Evolutionary conservation across 1,140 invertebrate species (phyloP), one percentile per base, ranked within the genome.

Genomic region (Neodiprion fabricii): DNA sequence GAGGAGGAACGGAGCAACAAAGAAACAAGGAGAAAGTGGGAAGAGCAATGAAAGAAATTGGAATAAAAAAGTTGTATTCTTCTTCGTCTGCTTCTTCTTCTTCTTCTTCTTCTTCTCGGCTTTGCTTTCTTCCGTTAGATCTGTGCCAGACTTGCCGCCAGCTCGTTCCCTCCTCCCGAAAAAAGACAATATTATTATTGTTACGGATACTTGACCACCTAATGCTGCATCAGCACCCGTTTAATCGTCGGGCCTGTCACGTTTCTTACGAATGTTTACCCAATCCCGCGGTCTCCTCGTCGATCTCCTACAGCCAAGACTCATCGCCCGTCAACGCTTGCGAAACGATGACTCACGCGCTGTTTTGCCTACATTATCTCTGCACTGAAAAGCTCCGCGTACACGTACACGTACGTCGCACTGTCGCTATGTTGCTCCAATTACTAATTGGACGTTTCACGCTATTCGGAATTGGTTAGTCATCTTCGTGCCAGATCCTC

Each of bases 401-500:
- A 17, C 9, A 61, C 4, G 11, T 61, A 40, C 28, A 70, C 72
- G 61, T 65, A 14, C 71, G 74, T 70, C 48, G 21, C 48, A 74
- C 73, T 74, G 78, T 70, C 48, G 21, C 48, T 73, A 72, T 74
- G 78, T 71, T 82, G 83, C 78, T 81, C 82, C 77, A 84, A 74
- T 82, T 83, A 79, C 75, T 80, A 78, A 82, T 83, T 78, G 79
- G 71, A 78, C 65, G 77, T 80, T 81, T 82, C 80, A 61, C 61
- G 77, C 79, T 76, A 79, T 83, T 81, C 67, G 77, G 77, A 77
- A 79, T 83, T 81, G 82, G 79, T 84, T 84, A 83, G 80, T 84
- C 81, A 83, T 80, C 75, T 53, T 71, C 72, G 48, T 61, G 53
- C n/a, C 53, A 61, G 11, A 61, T 61, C n/a, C 11, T 61, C 53